phyloP scores from a whole-genome alignment of 2,888 invertebrate genomes.

The Lapara coniferarum region DNA sequence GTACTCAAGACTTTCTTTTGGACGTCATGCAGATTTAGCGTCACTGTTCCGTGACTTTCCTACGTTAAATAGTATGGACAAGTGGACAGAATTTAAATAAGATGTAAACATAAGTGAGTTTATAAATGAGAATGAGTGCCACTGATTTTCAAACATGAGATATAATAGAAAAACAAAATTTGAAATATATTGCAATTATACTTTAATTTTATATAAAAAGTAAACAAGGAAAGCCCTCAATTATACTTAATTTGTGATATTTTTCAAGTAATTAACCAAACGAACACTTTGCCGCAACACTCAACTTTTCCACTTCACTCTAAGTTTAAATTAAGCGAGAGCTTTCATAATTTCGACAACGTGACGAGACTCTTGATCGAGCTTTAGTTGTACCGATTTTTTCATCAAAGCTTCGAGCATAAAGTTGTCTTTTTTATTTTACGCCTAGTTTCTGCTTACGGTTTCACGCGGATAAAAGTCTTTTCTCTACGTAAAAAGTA shows the following conservation, averaged over 20 bases:
- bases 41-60: neutral
- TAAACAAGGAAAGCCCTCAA: neutral
- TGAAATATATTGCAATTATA: too few relatives aligned
- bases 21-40: neutral
- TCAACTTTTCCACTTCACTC: conserved; percentile 29
- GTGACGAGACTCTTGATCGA: conserved; percentile 11
- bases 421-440: too few relatives aligned
- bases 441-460: too few relatives aligned
- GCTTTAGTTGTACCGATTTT: neutral
- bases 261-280: conserved; percentile 17
- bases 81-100: too few relatives aligned
- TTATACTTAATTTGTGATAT: conserved; percentile 4
- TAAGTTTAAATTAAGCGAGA: conserved; percentile 66
- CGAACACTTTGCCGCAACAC: conserved; percentile 15
- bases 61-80: too few relatives aligned
- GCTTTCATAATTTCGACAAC: conserved; percentile 42
- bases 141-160: too few relatives aligned
- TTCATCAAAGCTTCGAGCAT: neutral
- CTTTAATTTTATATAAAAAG: neutral
- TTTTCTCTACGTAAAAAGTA: too few relatives aligned
- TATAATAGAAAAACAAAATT: too few relatives aligned
- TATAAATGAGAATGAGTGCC: too few relatives aligned
- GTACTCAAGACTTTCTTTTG: conserved; percentile 24
- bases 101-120: too few relatives aligned
- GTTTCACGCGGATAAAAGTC: too few relatives aligned